Base-by-base conservation (phyloP, 2,113 vertebrate genomes). In the Murina feae region DNA sequence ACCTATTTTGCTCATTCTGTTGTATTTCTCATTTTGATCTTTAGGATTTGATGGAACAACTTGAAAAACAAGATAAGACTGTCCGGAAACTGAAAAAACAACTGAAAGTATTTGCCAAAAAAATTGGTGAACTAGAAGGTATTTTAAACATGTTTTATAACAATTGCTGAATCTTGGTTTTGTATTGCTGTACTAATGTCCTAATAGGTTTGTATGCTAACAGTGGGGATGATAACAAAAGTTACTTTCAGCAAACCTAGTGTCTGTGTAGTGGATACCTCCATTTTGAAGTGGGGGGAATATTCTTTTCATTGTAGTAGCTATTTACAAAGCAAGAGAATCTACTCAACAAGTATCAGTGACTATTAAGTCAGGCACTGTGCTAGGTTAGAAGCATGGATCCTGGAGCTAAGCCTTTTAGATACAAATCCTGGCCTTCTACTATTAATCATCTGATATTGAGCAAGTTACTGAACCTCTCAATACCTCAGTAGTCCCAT, bases 21-120 rank as follows among this genome's bases (percentile, higher is more conserved):
- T 49, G 9, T 92, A 51, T 69, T 49, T 97, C 55, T 96, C 60
- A 39, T 94, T 97, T 96, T 87, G n/a, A 97, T 95, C 86, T 80
- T 80, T 96, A 99, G 99, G 99, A 99, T 98, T 98, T 99, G 69
- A 99, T 99, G 99, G 99, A 99, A 96, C 99, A 99, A 97, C 98
- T 99, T 96, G 99, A 99, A 98, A 99, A 99, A 96, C 99, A 99
- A 97, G 99, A 99, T 97, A 99, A 99, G 98, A 99, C 99, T n/a
- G 99, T 99, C 90, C 99, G 99, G 90, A 99, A 99, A 97, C 98
- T 99, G 78, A 99, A 99, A 98, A 99, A 99, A 94, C 99, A 99
- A 97, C 98, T 99, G 74, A 99, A 99, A 98, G 99, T 99, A 20
- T 99, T 99, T 97, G 99, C 99, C 65, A 99, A 99, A 98, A 99